Conservation (phyloP, 2,888 invertebrate species). For the Lasioglossum villosulum region DNA sequence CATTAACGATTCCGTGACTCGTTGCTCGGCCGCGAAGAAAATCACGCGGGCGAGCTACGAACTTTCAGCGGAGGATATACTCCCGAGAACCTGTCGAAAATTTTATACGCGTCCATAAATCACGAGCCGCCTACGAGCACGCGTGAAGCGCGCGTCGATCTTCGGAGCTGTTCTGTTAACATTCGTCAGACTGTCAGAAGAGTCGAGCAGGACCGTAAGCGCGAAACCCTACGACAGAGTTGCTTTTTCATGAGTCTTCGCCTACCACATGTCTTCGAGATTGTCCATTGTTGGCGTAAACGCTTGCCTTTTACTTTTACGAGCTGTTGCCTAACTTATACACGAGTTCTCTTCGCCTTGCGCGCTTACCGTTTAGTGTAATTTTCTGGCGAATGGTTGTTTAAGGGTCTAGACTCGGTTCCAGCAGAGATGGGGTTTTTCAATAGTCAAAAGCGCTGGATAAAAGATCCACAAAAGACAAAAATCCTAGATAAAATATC, state of each 20-base stretch:
- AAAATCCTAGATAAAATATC: too few species aligned
- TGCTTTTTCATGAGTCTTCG: constrained; percentile 76
- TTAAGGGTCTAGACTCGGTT: too few species aligned
- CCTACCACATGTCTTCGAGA: neutral
- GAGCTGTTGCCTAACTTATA: neutral
- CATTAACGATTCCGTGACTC: constrained; percentile 34
- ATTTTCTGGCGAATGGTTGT: neutral
- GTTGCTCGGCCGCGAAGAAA: constrained; percentile 7
- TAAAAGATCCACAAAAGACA: too few species aligned
- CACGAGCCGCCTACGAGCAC: constrained; percentile 45
- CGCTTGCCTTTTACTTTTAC: constrained; percentile 1
- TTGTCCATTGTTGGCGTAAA: constrained; percentile 8
- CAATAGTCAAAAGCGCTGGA: too few species aligned
- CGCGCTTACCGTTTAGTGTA: neutral
- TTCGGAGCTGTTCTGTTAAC: constrained; percentile 63
- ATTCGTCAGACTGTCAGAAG: constrained; percentile 71
- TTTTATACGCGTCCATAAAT: constrained; percentile 50
- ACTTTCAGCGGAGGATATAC: neutral
- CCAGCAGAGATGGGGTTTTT: too few species aligned
- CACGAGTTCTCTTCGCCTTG: neutral
- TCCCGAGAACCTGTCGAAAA: constrained; percentile 36
- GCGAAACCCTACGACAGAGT: constrained; percentile 67
- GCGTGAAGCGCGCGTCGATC: constrained; percentile 47
- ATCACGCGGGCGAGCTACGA: neutral
- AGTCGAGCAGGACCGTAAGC: constrained; percentile 59